Percentiles rank a stretch among this genome's conserved stretches.
Evolutionary conservation across 2,113 vertebrate genomes (phyloP).

Genomic region (Andinoacara biseriatus): DNA sequence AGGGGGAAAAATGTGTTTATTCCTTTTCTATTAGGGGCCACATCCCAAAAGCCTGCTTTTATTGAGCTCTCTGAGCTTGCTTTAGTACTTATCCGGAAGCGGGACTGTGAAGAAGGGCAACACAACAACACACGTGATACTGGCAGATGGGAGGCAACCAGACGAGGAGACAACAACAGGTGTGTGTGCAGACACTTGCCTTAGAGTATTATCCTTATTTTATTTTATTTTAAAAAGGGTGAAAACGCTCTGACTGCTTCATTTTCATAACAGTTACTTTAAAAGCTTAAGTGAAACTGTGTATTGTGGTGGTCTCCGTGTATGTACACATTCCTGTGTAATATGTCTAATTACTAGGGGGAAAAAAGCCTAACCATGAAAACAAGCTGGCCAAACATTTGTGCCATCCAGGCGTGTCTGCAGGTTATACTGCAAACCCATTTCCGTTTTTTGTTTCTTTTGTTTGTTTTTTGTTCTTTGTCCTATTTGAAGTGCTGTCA

Average conservation of each 20-base stretch:
- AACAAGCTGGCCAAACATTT: not conserved
- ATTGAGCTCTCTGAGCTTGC: not conserved
- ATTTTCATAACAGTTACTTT: constrained; percentile 2
- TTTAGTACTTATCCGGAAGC: too few species aligned
- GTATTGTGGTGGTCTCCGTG: not conserved
- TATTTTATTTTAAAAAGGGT: not conserved
- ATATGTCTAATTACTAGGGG: not conserved
- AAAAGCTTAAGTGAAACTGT: not conserved
- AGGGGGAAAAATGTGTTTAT: too few species aligned
- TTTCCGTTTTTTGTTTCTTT: too few species aligned
- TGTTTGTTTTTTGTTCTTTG: not conserved
- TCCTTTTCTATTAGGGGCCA: too few species aligned
- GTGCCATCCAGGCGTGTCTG: not conserved
- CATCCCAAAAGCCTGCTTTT: not conserved
- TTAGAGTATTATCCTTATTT: not conserved
- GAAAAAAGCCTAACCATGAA: not conserved
- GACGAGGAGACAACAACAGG: not conserved
- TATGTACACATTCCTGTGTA: not conserved
- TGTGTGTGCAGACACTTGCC: not conserved
- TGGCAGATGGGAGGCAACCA: too few species aligned
- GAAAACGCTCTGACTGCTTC: not conserved
- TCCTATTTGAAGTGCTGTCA: not conserved
- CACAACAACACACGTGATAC: too few species aligned
- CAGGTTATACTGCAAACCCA: not conserved
- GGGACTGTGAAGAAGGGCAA: too few species aligned